Evolutionary conservation across 2,888 invertebrate species (phyloP).

Genomic region (Trachelus troglodyta): DNA sequence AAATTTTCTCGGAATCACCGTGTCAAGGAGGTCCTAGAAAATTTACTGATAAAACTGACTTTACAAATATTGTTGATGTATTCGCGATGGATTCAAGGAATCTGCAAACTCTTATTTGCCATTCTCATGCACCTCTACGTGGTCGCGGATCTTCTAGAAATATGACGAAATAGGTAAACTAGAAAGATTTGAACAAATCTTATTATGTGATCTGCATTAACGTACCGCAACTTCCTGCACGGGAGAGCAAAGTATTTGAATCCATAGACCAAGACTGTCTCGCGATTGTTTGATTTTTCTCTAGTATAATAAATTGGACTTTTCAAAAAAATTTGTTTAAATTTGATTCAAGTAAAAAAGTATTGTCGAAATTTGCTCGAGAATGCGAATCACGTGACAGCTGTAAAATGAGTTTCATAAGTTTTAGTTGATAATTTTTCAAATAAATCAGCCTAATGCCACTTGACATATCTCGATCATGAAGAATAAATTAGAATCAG

Average conservation of each 20-base stretch:
- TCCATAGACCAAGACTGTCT: not conserved
- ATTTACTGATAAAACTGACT: not conserved
- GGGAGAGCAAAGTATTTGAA: not conserved
- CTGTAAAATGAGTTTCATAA: not conserved
- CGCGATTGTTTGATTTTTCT: not conserved
- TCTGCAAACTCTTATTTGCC: not conserved
- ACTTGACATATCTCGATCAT: not conserved
- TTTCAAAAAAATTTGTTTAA: no score
- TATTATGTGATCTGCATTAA: not conserved
- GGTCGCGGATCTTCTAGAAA: not conserved
- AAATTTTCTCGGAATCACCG: not conserved
- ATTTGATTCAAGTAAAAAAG: no score
- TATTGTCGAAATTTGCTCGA: no score
- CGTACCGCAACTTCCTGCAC: not conserved
- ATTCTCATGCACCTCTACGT: not conserved
- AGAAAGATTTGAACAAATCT: not conserved
- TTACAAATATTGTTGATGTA: not conserved
- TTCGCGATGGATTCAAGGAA: not conserved
- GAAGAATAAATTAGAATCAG: not conserved
- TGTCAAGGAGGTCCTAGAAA: not conserved
- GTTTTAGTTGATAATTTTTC: no score
- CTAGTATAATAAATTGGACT: not conserved
- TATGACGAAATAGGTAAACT: not conserved
- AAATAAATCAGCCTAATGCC: not conserved
- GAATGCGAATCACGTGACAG: not conserved